A percentile compares a stretch with the other conserved stretches of the same genome.
Evolutionary conservation across 2,888 invertebrate species (phyloP).

Genomic region (Lithosia quadra): DNA sequence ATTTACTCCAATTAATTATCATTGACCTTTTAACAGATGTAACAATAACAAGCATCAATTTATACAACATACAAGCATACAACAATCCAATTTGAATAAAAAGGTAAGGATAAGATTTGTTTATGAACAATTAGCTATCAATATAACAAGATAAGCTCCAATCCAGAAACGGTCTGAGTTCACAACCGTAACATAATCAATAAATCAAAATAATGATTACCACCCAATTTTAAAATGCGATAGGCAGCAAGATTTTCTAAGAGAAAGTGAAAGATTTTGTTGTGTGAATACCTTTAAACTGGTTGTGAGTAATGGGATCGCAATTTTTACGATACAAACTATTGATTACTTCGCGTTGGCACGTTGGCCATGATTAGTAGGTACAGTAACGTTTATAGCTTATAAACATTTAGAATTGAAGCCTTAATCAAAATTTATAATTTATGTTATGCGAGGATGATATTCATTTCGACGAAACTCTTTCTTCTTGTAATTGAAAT

Average conservation of each 20-base stretch:
- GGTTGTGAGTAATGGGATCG: slow-evolving; percentile 68
- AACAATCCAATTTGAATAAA: background rate
- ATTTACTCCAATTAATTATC: background rate
- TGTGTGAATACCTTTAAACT: slow-evolving; percentile 76
- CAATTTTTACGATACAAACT: slow-evolving; percentile 67
- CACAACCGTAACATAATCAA: slow-evolving; percentile 57
- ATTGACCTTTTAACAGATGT: background rate
- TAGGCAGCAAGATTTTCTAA: slow-evolving; percentile 69
- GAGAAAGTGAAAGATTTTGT: slow-evolving; percentile 84
- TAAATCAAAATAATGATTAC: slow-evolving; percentile 77
- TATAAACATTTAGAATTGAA: slow-evolving; percentile 25
- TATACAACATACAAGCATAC: background rate
- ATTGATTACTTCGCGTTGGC: slow-evolving; percentile 48
- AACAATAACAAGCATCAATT: background rate
- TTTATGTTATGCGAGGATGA: slow-evolving; percentile 28
- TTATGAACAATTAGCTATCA: slow-evolving; percentile 5
- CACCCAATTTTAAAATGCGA: slow-evolving; percentile 64
- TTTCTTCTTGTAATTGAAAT: slow-evolving; percentile 18
- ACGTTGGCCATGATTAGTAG: slow-evolving; percentile 49
- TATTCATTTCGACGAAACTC: slow-evolving; percentile 23
- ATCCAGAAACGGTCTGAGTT: slow-evolving; percentile 44
- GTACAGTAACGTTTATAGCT: slow-evolving; percentile 25
- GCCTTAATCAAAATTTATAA: slow-evolving; percentile 34
- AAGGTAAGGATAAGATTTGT: background rate
- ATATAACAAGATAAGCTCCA: slow-evolving; percentile 32